Base-by-base conservation (phyloP, 2,797 vertebrate genomes). In the Tokudaia muenninki region DNA sequence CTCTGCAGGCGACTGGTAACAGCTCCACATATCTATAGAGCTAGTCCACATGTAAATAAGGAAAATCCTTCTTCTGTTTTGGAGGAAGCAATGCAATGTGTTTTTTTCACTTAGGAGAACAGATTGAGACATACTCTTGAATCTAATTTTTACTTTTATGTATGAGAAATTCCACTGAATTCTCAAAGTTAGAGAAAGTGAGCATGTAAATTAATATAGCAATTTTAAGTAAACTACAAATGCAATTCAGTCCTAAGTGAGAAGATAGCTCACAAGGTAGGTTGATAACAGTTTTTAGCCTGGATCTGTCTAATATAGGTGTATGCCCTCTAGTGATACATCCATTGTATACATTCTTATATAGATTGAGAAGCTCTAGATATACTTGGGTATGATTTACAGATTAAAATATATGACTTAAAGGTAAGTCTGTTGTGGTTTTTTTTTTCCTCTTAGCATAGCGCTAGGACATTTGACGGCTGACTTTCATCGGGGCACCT, bases 91-190 rank as follows among this genome's bases (percentile, higher is more conserved):
- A 74, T 17, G 13, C 50, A 61, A 67, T 65, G 59, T 63, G 75
- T 50, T 21, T 31, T 31, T 89, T 87, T 82, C 12, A 55, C 78
- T 52, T 92, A 78, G 65, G 81, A 72, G n/a, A 78, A 87, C 37
- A 37, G 41, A 89, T 19, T 91, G 34, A 55, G 47, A 83, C 31
- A 41, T 61, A 47, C 11, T 65, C 44, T 86, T 74, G 52, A 41
- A 86, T 95, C 55, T 89, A 79, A 61, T 78, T 91, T 97, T 94
- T 47, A 91, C 47, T 78, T 88, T 74, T 84, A 59, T 47, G 16
- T 61, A 55, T 81, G 65, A 72, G 55, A 59, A 91, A 24, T 89
- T 95, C 59, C 80, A 14, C 0, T 29, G 59, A 67, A 47, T 81
- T 92, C 31, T 74, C n/a, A 65, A 74, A 92, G 65, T 91, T 90